These are phyloP conservation scores for Scrobipalpa atriplicella DNA, from an alignment of 2,888 invertebrate genomes.

Conservation along the genomic window DNA sequence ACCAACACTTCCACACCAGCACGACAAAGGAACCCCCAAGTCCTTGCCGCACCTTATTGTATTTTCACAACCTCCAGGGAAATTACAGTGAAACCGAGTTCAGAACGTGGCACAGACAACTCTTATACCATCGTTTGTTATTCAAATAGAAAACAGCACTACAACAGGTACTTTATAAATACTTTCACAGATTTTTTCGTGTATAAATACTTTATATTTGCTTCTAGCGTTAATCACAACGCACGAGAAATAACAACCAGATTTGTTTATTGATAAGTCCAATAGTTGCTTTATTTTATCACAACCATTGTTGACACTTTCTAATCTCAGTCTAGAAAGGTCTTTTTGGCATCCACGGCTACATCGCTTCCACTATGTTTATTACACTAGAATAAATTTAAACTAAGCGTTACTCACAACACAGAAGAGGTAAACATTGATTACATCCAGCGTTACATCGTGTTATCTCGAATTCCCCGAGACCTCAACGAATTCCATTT, in stretches of 20 bases:
- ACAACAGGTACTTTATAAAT: slow-evolving; percentile 51
- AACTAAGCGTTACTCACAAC: slow-evolving; percentile 75
- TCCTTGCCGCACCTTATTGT: slow-evolving; percentile 65
- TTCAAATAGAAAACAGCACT: slow-evolving; percentile 54
- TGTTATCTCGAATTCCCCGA: slow-evolving; percentile 55
- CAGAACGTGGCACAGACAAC: slow-evolving; percentile 54
- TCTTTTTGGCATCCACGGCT: slow-evolving; percentile 56
- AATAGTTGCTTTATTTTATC: slow-evolving; percentile 55
- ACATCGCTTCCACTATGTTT: slow-evolving; percentile 42
- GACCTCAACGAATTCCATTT: slow-evolving; percentile 51
- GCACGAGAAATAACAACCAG: slow-evolving; percentile 71
- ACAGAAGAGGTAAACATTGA: slow-evolving; percentile 81
- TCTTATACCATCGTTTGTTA: slow-evolving; percentile 50
- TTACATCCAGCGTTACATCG: slow-evolving; percentile 65
- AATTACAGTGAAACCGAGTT: slow-evolving; percentile 64
- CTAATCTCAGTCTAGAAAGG: slow-evolving; percentile 50
- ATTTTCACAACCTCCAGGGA: slow-evolving; percentile 76
- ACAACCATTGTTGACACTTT: slow-evolving; percentile 66
- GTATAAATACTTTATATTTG: slow-evolving; percentile 60
- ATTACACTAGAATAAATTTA: slow-evolving; percentile 52
- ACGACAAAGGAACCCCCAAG: slow-evolving; percentile 58
- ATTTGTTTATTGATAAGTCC: slow-evolving; percentile 55
- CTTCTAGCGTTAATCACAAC: slow-evolving; percentile 72
- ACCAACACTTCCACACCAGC: slow-evolving; percentile 55
- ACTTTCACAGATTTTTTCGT: slow-evolving; percentile 47